A percentile compares a stretch with the other conserved stretches of the same genome.
Conservation (phyloP, 2,888 invertebrate species). For the Callimorpha dominula region DNA sequence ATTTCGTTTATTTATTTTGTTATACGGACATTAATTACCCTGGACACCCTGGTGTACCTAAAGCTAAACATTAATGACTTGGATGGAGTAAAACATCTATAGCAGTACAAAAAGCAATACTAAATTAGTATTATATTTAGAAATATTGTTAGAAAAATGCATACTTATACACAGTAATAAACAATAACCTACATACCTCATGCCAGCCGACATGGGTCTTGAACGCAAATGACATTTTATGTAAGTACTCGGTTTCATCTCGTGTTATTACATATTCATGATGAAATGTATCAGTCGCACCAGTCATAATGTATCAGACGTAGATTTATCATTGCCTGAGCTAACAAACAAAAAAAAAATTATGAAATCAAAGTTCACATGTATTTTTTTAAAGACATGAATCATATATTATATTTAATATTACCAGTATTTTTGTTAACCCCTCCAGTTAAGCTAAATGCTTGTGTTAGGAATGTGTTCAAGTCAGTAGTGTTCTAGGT, state of each 20-base stretch:
- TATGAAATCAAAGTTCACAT: background rate
- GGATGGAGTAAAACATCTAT: too few species aligned
- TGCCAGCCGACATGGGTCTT: background rate
- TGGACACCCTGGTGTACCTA: too few species aligned
- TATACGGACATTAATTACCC: too few species aligned
- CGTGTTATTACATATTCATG: background rate
- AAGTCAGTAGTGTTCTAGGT: too few species aligned
- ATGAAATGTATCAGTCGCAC: background rate
- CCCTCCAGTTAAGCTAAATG: too few species aligned
- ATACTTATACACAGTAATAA: background rate
- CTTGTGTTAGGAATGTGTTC: too few species aligned
- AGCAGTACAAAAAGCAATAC: background rate
- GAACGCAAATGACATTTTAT: background rate
- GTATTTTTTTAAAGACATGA: background rate
- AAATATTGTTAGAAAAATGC: background rate
- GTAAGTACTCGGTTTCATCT: background rate
- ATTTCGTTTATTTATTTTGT: too few species aligned
- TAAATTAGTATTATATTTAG: background rate
- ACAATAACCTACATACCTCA: background rate
- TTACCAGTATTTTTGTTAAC: too few species aligned
- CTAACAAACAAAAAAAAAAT: background rate
- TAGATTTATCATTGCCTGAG: background rate
- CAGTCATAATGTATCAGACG: too few species aligned
- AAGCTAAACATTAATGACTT: too few species aligned
- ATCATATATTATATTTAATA: too few species aligned